phyloP scores from a whole-genome alignment of 2,113 vertebrate species.

The Erythrocebus patas region DNA sequence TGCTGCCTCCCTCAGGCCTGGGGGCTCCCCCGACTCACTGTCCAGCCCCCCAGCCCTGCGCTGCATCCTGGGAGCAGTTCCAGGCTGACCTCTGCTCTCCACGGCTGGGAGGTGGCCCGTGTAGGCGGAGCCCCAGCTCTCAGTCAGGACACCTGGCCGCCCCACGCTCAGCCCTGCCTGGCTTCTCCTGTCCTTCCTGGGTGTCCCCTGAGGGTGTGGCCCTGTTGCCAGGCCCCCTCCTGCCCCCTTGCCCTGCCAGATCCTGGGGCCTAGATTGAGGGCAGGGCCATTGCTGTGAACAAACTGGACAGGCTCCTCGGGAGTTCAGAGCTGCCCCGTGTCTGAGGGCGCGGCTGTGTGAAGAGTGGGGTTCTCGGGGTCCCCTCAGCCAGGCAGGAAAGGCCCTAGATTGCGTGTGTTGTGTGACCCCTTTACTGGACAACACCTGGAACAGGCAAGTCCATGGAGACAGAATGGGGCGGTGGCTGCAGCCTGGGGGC shows the following conservation, averaged over 20 bases:
- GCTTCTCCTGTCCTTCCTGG: too few relatives aligned
- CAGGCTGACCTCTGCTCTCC: too few relatives aligned
- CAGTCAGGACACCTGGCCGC: too few relatives aligned
- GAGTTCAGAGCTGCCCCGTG: neutral
- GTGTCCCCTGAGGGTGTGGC: too few relatives aligned
- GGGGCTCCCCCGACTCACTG: neutral
- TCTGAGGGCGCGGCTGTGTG: neutral
- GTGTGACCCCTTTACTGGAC: neutral
- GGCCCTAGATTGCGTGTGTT: too few relatives aligned
- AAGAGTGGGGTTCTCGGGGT: neutral
- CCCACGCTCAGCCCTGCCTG: too few relatives aligned
- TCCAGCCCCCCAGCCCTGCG: neutral
- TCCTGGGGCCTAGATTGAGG: too few relatives aligned
- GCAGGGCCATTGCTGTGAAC: too few relatives aligned
- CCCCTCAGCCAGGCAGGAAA: neutral
- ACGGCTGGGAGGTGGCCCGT: rapidly evolving
- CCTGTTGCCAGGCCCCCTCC: too few relatives aligned
- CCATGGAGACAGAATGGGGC: neutral
- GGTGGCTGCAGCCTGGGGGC: neutral
- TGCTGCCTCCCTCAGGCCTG: neutral
- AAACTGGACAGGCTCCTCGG: too few relatives aligned
- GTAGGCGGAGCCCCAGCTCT: neutral
- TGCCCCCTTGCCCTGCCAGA: too few relatives aligned
- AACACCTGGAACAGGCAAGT: neutral
- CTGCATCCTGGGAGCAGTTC: neutral